Evolutionary conservation across 2,888 invertebrate genomes (phyloP), one percentile per base, ranked within the genome.

Genomic region (Aphidoletes aphidimyza): DNA sequence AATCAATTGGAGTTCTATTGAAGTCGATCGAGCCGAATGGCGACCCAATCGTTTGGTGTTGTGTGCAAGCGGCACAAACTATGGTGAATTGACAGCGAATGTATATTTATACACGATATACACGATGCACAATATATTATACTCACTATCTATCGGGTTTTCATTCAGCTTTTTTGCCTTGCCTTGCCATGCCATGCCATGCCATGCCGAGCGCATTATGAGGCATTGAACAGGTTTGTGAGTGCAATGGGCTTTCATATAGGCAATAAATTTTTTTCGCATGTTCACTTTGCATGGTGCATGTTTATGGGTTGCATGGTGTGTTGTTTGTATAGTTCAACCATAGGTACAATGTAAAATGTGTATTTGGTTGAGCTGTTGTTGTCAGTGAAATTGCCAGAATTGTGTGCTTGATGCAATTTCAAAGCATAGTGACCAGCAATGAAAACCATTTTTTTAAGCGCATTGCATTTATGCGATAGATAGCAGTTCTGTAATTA

Each of bases 241-340:
- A 69, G 69, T 69, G 69, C 69, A 69, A 30, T 69, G 69, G 30
- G 69, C 69, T 69, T 69, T 69, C 11, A 69, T 69, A 69, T 69
- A 9, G 30, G 69, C 30, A 69, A 69, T 69, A 69, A 22, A 54
- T 54, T 22, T 69, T 30, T 69, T 54, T 69, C 69, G 69, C 69
- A 30, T 69, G 69, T 69, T 69, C 69, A 19, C 69, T 69, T 69
- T 69, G 69, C 69, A 69, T 69, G 30, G 69, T 69, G 34, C 30
- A 69, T 69, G 69, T 69, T 69, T 69, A 69, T 69, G 34, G 69
- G 14, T 69, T 30, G 69, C 69, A 69, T n/a, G 69, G 30, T 30
- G 30, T 69, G 69, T 69, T 69, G 69, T 69, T 69, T 42, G 42
- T 42, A 14, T 42, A 42, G 42, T 42, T 69, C 34, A 69, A 30